Evolutionary conservation across 2,797 vertebrate genomes (phyloP).

Genomic region (Uromys caudimaculatus): DNA sequence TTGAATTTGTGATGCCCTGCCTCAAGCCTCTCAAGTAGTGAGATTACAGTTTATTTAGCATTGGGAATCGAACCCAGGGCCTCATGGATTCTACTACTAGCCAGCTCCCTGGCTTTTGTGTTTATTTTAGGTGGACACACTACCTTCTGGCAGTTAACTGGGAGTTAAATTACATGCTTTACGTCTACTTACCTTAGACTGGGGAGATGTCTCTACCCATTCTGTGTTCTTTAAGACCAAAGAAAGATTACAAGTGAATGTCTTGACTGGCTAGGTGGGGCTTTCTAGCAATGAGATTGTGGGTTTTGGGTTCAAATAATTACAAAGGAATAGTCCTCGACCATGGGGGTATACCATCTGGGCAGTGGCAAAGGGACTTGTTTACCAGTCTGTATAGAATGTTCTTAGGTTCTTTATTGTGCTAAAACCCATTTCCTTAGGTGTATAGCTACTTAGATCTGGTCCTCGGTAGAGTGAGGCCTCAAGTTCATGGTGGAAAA

Average conservation of each 20-base stretch:
- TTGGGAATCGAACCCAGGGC: background rate
- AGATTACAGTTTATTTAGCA: background rate
- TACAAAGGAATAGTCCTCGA: background rate
- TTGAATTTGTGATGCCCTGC: background rate
- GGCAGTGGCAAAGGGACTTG: background rate
- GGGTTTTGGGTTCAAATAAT: background rate
- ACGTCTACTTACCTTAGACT: no score
- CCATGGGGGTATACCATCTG: background rate
- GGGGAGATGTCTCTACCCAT: background rate
- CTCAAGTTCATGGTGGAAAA: background rate
- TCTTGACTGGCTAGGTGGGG: background rate
- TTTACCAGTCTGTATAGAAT: background rate
- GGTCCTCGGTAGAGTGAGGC: conserved; percentile 2
- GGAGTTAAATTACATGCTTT: background rate
- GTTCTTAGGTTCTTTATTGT: conserved; percentile 12
- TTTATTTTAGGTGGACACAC: background rate
- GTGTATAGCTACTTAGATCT: background rate
- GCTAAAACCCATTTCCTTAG: conserved; percentile 27
- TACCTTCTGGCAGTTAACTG: background rate
- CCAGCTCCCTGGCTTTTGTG: background rate
- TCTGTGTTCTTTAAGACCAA: background rate
- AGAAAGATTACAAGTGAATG: background rate
- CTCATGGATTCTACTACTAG: background rate
- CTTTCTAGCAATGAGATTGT: background rate
- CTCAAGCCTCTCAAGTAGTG: background rate